Evolutionary conservation across 2,797 vertebrate species (phyloP).

Genomic region (Chelonia mydas): DNA sequence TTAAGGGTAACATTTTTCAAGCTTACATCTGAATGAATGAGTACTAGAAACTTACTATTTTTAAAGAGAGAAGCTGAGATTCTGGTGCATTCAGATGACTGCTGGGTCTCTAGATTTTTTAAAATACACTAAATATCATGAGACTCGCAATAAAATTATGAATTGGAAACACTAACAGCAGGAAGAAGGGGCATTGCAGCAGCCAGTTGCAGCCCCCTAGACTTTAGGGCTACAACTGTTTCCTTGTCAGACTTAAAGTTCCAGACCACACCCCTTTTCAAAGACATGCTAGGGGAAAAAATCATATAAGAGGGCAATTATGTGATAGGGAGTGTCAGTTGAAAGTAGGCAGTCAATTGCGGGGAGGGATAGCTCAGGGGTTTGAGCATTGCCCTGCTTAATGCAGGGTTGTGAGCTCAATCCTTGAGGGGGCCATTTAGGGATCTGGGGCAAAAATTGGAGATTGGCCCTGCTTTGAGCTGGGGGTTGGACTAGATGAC

Average conservation of each 20-base stretch:
- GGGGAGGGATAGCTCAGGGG: too few relatives aligned
- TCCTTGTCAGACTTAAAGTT: neutral
- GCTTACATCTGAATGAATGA: neutral
- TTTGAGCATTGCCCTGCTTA: too few relatives aligned
- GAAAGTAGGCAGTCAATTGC: neutral
- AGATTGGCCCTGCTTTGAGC: too few relatives aligned
- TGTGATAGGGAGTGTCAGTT: neutral
- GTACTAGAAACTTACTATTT: neutral
- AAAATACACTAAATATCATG: neutral
- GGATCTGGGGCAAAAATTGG: too few relatives aligned
- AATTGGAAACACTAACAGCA: neutral
- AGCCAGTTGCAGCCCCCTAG: neutral
- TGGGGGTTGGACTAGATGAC: too few relatives aligned
- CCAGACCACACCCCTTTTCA: neutral
- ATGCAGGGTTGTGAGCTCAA: too few relatives aligned
- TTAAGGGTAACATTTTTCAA: neutral
- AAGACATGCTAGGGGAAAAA: neutral
- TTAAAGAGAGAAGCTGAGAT: neutral
- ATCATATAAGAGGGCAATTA: neutral
- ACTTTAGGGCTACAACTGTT: neutral
- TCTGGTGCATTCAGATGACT: fast-evolving
- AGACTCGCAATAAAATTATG: neutral
- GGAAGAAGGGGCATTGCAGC: neutral
- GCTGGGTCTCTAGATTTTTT: neutral
- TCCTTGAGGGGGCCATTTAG: too few relatives aligned